Conservation (phyloP, 2,113 vertebrate genomes). For the Epinephelus fuscoguttatus region DNA sequence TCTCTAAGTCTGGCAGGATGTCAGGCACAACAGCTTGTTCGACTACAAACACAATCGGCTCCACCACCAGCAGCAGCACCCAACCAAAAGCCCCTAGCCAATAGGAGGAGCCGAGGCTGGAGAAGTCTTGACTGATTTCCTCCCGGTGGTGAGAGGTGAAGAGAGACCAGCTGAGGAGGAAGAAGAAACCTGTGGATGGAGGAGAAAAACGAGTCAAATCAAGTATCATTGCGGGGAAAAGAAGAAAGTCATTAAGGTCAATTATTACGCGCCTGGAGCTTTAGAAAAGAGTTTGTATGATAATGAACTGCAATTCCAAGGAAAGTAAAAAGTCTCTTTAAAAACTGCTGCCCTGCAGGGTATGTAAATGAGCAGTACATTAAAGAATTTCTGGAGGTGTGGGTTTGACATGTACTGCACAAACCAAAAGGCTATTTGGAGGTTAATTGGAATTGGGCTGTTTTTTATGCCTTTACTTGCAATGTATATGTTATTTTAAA, state of each 20-base stretch:
- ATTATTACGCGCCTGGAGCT: slow-evolving; percentile 59
- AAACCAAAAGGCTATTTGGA: slow-evolving; percentile 53
- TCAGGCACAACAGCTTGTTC: slow-evolving; percentile 79
- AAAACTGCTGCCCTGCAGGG: slow-evolving; percentile 50
- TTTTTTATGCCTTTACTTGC: neutral
- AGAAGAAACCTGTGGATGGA: slow-evolving; percentile 82
- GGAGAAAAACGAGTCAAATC: slow-evolving; percentile 32
- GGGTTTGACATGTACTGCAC: slow-evolving; percentile 48
- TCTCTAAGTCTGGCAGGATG: slow-evolving; percentile 78
- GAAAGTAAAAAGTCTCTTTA: slow-evolving; percentile 51
- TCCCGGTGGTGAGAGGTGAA: slow-evolving; percentile 82
- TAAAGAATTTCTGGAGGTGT: slow-evolving; percentile 33
- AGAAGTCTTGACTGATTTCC: slow-evolving; percentile 77
- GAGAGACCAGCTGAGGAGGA: slow-evolving; percentile 84
- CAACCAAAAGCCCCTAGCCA: slow-evolving; percentile 83
- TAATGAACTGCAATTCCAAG: slow-evolving; percentile 68
- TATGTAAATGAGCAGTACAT: slow-evolving; percentile 52
- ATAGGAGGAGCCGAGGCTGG: slow-evolving; percentile 76
- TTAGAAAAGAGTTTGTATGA: slow-evolving; percentile 57
- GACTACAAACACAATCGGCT: slow-evolving; percentile 66
- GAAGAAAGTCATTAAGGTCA: slow-evolving; percentile 57
- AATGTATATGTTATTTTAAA: slow-evolving; percentile 15
- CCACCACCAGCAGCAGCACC: slow-evolving; percentile 62
- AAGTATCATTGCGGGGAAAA: slow-evolving; percentile 28
- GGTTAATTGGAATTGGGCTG: slow-evolving; percentile 23